A percentile compares a stretch with the other conserved stretches of the same genome.
These are phyloP conservation scores for Pipra filicauda DNA, from an alignment of 2,113 vertebrate genomes.

Conservation along the genomic window DNA sequence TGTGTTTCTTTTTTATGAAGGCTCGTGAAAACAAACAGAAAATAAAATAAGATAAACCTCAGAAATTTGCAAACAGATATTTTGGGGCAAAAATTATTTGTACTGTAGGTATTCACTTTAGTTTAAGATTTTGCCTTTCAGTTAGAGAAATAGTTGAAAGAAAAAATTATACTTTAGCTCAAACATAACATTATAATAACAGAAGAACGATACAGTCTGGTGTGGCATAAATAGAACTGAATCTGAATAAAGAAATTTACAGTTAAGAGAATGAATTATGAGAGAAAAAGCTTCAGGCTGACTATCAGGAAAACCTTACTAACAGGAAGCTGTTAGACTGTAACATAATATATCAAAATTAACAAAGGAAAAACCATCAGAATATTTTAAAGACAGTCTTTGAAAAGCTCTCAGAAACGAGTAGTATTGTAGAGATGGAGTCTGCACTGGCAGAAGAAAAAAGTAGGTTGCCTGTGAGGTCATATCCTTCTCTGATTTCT, in stretches of 20 bases:
- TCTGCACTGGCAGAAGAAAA: not conserved
- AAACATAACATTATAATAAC: slow-evolving; percentile 23
- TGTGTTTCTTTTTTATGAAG: not conserved
- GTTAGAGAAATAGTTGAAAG: slow-evolving; percentile 33
- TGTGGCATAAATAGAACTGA: slow-evolving; percentile 47
- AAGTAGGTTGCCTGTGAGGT: slow-evolving; percentile 30
- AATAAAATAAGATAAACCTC: slow-evolving; percentile 4
- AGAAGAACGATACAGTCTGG: not conserved
- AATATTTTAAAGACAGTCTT: slow-evolving; percentile 21
- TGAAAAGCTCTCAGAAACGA: slow-evolving; percentile 15
- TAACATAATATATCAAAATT: slow-evolving; percentile 52
- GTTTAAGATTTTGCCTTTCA: slow-evolving; percentile 23
- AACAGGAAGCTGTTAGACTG: slow-evolving; percentile 38
- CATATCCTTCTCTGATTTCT: slow-evolving; percentile 16
- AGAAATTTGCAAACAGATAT: not conserved
- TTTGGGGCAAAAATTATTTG: slow-evolving; percentile 27
- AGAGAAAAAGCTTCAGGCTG: slow-evolving; percentile 48
- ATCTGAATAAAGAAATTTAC: slow-evolving; percentile 62
- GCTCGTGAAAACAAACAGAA: not conserved
- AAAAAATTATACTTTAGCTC: slow-evolving; percentile 9
- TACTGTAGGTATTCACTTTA: not conserved
- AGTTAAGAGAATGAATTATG: slow-evolving; percentile 64
- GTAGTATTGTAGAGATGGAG: not conserved
- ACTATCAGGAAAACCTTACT: slow-evolving; percentile 36
- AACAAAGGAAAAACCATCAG: slow-evolving; percentile 33